Evolutionary conservation across 2,797 vertebrate species (phyloP).

Genomic region (Caiman crocodilus): DNA sequence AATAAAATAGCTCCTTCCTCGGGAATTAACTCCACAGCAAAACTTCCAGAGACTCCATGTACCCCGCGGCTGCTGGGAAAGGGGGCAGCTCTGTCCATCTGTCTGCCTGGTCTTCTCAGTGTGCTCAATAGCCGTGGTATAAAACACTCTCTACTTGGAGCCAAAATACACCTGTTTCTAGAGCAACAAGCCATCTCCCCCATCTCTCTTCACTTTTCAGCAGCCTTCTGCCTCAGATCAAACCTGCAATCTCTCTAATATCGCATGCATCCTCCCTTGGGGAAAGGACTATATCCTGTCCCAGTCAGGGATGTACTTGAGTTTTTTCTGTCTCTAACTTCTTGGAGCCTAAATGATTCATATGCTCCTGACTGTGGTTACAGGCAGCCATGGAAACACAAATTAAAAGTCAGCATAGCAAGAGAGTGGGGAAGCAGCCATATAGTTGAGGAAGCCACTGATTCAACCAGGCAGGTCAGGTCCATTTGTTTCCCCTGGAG

Average conservation of each 20-base stretch:
- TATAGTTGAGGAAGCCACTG: background rate
- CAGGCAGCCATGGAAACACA: conserved; percentile 68
- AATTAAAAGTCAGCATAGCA: conserved; percentile 30
- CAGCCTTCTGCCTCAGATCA: conserved; percentile 44
- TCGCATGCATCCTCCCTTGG: conserved; percentile 29
- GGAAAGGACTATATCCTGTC: conserved; percentile 67
- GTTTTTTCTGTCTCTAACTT: conserved; percentile 49
- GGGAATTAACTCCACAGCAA: background rate
- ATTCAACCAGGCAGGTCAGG: background rate
- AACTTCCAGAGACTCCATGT: background rate
- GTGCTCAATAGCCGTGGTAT: background rate
- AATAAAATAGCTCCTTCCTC: background rate
- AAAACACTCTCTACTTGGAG: background rate
- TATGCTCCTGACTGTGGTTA: conserved; percentile 21
- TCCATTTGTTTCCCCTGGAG: no score
- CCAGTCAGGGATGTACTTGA: conserved; percentile 69
- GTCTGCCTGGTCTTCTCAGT: background rate
- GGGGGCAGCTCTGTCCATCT: background rate
- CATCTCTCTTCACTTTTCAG: conserved; percentile 34
- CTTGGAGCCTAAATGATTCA: background rate
- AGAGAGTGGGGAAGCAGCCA: background rate
- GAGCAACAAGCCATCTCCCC: background rate
- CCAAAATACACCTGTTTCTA: conserved; percentile 27
- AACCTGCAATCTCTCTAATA: background rate
- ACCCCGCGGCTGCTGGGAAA: background rate